A percentile compares a stretch with the other conserved stretches of the same genome.
Evolutionary conservation across 2,113 vertebrate genomes (phyloP).

Genomic region (Gymnocephalus cernua): DNA sequence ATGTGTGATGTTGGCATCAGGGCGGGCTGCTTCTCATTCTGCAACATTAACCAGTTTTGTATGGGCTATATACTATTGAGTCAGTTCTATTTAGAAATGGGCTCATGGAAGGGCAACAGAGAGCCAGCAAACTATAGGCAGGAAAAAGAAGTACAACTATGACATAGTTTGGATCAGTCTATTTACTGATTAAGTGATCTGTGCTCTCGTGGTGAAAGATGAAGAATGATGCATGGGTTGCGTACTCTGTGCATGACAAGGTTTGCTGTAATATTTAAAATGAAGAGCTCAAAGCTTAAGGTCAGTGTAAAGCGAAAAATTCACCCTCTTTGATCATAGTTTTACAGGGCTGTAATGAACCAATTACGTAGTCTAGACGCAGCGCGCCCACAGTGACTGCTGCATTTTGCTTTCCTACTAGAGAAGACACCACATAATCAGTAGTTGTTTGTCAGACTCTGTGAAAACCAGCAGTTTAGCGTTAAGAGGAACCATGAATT

Average conservation of each 20-base stretch:
- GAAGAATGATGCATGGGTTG: not conserved
- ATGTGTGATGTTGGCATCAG: conserved; percentile 36
- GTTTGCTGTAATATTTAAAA: not conserved
- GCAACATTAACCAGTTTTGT: conserved; percentile 31
- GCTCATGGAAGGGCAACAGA: conserved; percentile 1
- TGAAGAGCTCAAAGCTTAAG: not conserved
- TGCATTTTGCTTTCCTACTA: conserved; percentile 30
- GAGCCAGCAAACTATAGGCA: not conserved
- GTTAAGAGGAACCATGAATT: conserved; percentile 46
- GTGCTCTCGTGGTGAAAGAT: conserved; percentile 2
- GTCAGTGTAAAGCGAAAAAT: conserved; percentile 1
- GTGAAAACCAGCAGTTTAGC: conserved; percentile 38
- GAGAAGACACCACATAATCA: conserved; percentile 53
- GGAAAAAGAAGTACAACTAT: not conserved
- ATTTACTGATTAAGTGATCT: not conserved
- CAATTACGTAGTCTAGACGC: conserved; percentile 62
- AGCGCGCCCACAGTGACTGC: conserved; percentile 33
- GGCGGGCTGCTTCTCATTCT: conserved; percentile 31
- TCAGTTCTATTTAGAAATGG: conserved; percentile 6
- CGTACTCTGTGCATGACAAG: not conserved
- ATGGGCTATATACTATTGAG: not conserved
- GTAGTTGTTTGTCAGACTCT: conserved; percentile 23
- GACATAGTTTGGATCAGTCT: not conserved
- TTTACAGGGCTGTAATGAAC: conserved; percentile 49
- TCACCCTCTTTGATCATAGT: conserved; percentile 48